phyloP scores from a whole-genome alignment of 2,888 invertebrate genomes.

The Polyploca ridens region DNA sequence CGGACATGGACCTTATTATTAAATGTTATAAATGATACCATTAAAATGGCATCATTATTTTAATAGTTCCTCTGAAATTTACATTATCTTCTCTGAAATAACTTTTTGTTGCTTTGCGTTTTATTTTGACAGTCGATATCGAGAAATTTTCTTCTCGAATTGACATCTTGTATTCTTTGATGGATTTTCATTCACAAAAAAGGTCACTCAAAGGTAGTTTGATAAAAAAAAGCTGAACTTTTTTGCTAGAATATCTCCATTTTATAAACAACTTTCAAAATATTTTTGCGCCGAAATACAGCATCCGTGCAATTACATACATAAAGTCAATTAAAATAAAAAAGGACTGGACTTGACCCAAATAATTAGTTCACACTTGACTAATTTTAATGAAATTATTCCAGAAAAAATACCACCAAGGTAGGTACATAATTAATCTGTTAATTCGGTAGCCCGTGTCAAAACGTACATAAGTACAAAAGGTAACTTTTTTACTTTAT shows the following conservation, averaged over 20 bases:
- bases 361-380: slow-evolving; percentile 39
- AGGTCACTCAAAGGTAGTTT: background rate
- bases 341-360: background rate
- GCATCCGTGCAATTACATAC: no score
- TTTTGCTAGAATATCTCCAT: no score
- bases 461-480: slow-evolving; percentile 52
- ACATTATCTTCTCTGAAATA: background rate
- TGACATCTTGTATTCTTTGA: background rate
- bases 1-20: background rate
- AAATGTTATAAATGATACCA: background rate
- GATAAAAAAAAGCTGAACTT: no score
- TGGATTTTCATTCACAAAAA: background rate
- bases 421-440: slow-evolving; percentile 45
- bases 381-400: slow-evolving; percentile 51
- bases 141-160: background rate
- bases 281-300: no score
- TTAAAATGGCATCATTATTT: background rate
- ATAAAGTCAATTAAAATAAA: background rate
- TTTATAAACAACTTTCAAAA: no score
- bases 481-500: slow-evolving; percentile 53
- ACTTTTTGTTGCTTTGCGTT: background rate
- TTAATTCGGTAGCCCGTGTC: slow-evolving; percentile 74
- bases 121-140: background rate
- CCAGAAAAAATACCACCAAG: slow-evolving; percentile 27
- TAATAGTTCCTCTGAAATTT: background rate